phyloP scores from a whole-genome alignment of 2,113 vertebrate species.

The cat (Felis catus) region F.catus_Fca126_mat1.0 CM031412.1:41671001-41671500 shows the following conservation, averaged over 20 bases:
- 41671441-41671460: constrained; percentile 69
- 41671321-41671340: not conserved
- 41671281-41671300: constrained; percentile 91
- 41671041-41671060: not conserved
- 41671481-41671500: constrained; percentile 7
- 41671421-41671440: constrained; percentile 61
- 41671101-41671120: not conserved
- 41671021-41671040: not conserved
- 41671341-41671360: constrained; percentile 80
- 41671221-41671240: not conserved
- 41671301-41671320: constrained; percentile 76
- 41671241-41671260: not conserved
- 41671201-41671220: not conserved
- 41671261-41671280: constrained; percentile 74
- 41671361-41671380: constrained; percentile 76
- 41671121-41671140: not conserved
- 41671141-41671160: not conserved
- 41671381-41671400: constrained; percentile 43
- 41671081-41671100: not conserved
- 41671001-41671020: not conserved
- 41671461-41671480: constrained; percentile 39
- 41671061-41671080: not conserved
- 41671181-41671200: not conserved
- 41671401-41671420: constrained; percentile 85
- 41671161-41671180: not conserved